Evolutionary conservation across 2,113 vertebrate species (phyloP).

Genomic region (Oryzias celebensis): DNA sequence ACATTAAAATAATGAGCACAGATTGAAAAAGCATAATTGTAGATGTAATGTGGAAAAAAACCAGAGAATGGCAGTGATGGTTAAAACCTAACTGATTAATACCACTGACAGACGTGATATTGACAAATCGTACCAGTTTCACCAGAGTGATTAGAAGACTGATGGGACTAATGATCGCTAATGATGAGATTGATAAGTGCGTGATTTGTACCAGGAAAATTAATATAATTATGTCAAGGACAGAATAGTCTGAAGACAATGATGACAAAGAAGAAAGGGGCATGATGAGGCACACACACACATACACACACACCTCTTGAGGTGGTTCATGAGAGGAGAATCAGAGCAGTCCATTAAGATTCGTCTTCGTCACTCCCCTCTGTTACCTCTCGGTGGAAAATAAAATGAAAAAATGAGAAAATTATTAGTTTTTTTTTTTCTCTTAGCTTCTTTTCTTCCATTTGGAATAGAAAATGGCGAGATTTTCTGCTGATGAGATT

Average conservation of each 20-base stretch:
- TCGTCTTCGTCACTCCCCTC: conserved; percentile 38
- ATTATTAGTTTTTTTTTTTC: conserved; percentile 31
- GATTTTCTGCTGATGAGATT: conserved; percentile 57
- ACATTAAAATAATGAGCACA: no score
- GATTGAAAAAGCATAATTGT: neutral
- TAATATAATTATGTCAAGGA: conserved; percentile 23
- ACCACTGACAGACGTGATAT: neutral
- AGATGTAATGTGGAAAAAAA: neutral
- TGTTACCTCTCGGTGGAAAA: conserved; percentile 41
- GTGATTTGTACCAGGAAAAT: conserved; percentile 7
- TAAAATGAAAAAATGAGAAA: conserved; percentile 43
- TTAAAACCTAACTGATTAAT: neutral
- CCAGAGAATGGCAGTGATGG: neutral
- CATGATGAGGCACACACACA: conserved; percentile 34
- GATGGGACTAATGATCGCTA: conserved; percentile 19
- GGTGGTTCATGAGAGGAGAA: conserved; percentile 15
- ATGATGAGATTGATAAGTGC: conserved; percentile 13
- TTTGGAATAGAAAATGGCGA: conserved; percentile 48
- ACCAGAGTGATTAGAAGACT: conserved; percentile 3
- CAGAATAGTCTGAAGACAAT: conserved; percentile 13
- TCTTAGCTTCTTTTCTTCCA: conserved; percentile 27
- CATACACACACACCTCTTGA: neutral
- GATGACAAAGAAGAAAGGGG: conserved; percentile 34
- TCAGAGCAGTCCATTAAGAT: conserved; percentile 48
- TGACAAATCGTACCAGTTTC: neutral